Evolutionary conservation across 1,140 invertebrate genomes (phyloP).

Genomic region (Steinernema khuongi): DNA sequence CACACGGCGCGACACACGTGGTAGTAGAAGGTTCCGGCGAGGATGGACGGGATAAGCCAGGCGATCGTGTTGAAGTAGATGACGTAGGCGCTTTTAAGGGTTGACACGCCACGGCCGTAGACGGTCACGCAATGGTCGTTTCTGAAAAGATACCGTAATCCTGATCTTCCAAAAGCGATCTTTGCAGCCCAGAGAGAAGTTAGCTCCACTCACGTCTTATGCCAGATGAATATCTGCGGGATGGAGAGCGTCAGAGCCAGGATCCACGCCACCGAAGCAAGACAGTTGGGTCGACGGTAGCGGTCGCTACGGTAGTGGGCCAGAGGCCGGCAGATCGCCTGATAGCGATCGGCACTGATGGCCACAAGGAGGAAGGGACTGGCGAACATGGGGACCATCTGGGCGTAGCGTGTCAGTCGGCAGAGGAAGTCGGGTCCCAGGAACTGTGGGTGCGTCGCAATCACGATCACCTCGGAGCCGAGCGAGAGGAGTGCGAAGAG

Average conservation of each 20-base stretch:
- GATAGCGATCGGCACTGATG: slow-evolving; percentile 52
- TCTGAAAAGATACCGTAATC: background rate
- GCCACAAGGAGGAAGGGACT: slow-evolving; percentile 51
- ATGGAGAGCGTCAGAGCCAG: slow-evolving; percentile 44
- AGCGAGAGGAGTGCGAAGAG: slow-evolving; percentile 61
- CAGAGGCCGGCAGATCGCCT: slow-evolving; percentile 54
- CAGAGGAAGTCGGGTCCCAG: slow-evolving; percentile 58
- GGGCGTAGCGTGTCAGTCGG: slow-evolving; percentile 58
- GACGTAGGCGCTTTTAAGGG: slow-evolving; percentile 42
- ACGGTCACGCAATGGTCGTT: slow-evolving; percentile 43
- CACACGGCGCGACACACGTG: slow-evolving; percentile 19
- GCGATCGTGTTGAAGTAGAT: slow-evolving; percentile 47
- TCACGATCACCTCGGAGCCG: slow-evolving; percentile 59
- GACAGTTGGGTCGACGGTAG: slow-evolving; percentile 49
- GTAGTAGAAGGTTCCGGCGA: slow-evolving; percentile 38
- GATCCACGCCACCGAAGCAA: slow-evolving; percentile 46
- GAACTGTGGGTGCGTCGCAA: slow-evolving; percentile 50
- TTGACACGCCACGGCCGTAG: slow-evolving; percentile 30
- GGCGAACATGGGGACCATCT: slow-evolving; percentile 56
- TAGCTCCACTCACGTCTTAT: slow-evolving; percentile 18
- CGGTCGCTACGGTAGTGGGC: slow-evolving; percentile 52
- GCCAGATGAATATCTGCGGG: slow-evolving; percentile 53
- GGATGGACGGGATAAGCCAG: slow-evolving; percentile 50
- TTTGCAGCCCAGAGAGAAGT: background rate
- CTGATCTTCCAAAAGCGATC: background rate